Evolutionary conservation across 2,888 invertebrate species (phyloP), one percentile per base, ranked within the genome.

Genomic region (Microctonus aethiopoides): DNA sequence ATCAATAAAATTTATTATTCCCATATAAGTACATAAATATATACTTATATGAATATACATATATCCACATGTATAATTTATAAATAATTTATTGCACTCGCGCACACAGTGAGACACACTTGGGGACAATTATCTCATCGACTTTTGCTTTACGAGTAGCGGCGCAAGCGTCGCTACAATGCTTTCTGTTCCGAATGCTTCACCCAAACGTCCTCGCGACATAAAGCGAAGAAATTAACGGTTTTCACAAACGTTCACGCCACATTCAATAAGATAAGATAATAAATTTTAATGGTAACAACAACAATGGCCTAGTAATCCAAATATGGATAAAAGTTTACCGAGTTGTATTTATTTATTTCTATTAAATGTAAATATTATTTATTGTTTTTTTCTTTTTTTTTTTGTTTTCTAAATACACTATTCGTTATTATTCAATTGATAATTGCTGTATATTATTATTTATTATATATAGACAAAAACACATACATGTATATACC

Each of bases 31-130:
- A n/a, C n/a, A n/a, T n/a, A n/a, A n/a, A n/a, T n/a, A n/a, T n/a
- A n/a, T n/a, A n/a, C n/a, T n/a, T n/a, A n/a, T n/a, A n/a, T 46
- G 63, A 67, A 20, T 70, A 68, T 65, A 64, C 63, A 60, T 67
- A 20, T 46, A 46, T 59, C 57, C 66, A 29, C 39, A 32, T 20
- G 22, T 64, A 41, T 67, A 34, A 60, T 22, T 46, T 39, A 24
- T 56, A 70, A 61, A 63, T 65, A 39, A 20, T 52, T 73, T 77
- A 80, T 79, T 78, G 80, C 81, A 81, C 80, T 80, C 77, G 78
- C 79, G 78, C 80, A 81, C 80, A 78, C 63, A 68, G 22, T 41
- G 56, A 61, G n/a, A n/a, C n/a, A 63, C 56, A 51, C 56, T 54
- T 34, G n/a, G 41, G 24, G 61, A 41, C 51, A 32, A 65, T 65